A percentile compares a stretch with the other conserved stretches of the same genome.
Conservation (phyloP, 1,140 invertebrate genomes). For the Portunus trituberculatus region DNA sequence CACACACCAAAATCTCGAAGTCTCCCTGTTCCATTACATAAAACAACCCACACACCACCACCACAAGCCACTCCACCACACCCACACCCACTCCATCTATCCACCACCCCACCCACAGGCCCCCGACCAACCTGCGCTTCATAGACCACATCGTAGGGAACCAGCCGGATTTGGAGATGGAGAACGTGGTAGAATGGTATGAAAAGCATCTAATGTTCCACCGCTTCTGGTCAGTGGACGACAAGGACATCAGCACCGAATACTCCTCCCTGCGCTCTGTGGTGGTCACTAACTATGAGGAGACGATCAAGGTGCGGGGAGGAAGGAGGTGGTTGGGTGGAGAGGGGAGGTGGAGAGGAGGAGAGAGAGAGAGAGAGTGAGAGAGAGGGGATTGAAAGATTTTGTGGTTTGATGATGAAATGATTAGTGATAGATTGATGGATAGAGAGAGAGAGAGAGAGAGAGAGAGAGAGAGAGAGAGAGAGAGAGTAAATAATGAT, state of each 20-base stretch:
- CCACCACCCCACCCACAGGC: slow-evolving; percentile 80
- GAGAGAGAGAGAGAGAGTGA: neutral
- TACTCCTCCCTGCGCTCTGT: slow-evolving; percentile 97
- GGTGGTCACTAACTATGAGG: slow-evolving; percentile 98
- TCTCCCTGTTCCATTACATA: too few relatives aligned
- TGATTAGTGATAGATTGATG: too few relatives aligned
- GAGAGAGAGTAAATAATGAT: too few relatives aligned
- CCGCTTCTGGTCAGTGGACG: slow-evolving; percentile 99
- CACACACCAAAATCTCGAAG: too few relatives aligned
- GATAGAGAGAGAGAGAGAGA: too few relatives aligned
- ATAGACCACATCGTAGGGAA: slow-evolving; percentile 99
- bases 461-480: too few relatives aligned
- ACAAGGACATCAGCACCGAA: slow-evolving; percentile 96
- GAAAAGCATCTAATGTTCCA: slow-evolving; percentile 96
- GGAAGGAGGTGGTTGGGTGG: neutral
- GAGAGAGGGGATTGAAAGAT: neutral
- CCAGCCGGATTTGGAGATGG: slow-evolving; percentile 96
- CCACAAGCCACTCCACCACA: too few relatives aligned
- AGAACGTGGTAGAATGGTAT: slow-evolving; percentile 88
- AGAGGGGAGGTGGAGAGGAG: neutral
- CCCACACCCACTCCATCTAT: too few relatives aligned
- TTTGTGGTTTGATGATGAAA: too few relatives aligned
- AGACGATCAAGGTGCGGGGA: slow-evolving; percentile 93
- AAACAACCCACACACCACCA: too few relatives aligned
- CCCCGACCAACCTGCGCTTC: slow-evolving; percentile 87